These are phyloP conservation scores for Uropetala carovei DNA, from an alignment of 2,888 invertebrate species.

Conservation along the genomic window DNA sequence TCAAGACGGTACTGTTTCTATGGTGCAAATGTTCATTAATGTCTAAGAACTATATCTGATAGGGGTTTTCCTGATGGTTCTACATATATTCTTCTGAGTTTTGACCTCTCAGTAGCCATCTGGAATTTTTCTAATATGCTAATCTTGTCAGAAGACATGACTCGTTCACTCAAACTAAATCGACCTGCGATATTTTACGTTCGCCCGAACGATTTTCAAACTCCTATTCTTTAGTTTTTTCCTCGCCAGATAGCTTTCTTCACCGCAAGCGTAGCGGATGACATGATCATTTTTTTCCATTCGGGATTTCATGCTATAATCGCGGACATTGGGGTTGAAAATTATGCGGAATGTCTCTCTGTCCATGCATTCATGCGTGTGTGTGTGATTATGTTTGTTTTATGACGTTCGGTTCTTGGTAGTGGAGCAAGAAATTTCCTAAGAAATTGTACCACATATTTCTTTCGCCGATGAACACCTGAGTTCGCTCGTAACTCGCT, in stretches of 20 bases:
- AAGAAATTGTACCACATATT: conserved; percentile 11
- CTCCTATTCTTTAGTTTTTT: neutral
- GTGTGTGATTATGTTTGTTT: conserved; percentile 31
- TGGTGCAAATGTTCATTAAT: too few relatives aligned
- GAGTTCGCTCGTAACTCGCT: neutral
- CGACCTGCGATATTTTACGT: neutral
- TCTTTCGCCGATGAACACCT: conserved; percentile 23
- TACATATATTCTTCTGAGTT: neutral
- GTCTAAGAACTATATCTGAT: neutral
- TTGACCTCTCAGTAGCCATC: neutral
- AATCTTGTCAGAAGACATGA: neutral
- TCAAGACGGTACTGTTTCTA: too few relatives aligned
- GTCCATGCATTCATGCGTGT: conserved; percentile 42
- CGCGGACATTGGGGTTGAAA: conserved; percentile 19
- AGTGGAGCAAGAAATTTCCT: neutral
- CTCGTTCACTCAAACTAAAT: neutral
- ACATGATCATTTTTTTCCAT: neutral
- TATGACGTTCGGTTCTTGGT: conserved; percentile 8
- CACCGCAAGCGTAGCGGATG: neutral
- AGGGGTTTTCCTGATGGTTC: neutral
- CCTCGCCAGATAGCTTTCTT: neutral
- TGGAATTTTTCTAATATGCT: neutral
- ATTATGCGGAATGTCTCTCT: conserved; percentile 10
- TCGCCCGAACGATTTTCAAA: too few relatives aligned
- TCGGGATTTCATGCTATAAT: conserved; percentile 33